These are phyloP conservation scores for Pteropus rufus DNA, from an alignment of 2,797 vertebrate species.

Conservation along the genomic window DNA sequence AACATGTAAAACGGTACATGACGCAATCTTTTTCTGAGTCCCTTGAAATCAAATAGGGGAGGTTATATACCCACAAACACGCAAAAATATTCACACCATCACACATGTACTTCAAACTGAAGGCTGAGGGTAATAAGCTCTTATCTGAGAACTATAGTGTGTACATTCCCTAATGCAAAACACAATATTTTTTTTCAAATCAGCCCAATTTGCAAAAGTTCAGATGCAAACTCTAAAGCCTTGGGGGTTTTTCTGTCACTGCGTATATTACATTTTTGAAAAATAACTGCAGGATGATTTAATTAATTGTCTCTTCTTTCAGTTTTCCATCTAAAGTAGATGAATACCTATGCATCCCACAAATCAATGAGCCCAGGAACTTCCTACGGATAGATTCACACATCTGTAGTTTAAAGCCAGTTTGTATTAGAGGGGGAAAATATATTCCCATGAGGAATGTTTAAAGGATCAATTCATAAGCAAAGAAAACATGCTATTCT, in stretches of 20 bases:
- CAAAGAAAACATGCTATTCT: conserved; percentile 81
- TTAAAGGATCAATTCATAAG: conserved; percentile 80
- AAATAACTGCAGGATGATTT: conserved; percentile 78
- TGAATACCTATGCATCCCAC: conserved; percentile 75
- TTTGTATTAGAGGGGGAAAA: conserved; percentile 66
- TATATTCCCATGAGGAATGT: conserved; percentile 70
- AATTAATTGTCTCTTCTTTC: conserved; percentile 79
- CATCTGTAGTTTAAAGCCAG: conserved; percentile 77
- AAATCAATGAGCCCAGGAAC: conserved; percentile 78
- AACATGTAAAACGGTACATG: fast-evolving
- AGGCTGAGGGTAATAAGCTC: not conserved
- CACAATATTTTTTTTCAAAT: conserved; percentile 36
- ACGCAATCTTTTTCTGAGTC: not conserved
- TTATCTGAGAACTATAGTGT: not conserved
- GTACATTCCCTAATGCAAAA: not conserved
- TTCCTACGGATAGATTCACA: conserved; percentile 77
- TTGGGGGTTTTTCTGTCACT: conserved; percentile 56
- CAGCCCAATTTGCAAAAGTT: conserved; percentile 51
- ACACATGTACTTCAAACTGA: not conserved
- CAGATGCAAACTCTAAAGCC: conserved; percentile 47
- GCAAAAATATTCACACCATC: not conserved
- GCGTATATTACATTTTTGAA: conserved; percentile 75
- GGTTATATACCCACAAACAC: not conserved
- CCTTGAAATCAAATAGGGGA: not conserved
- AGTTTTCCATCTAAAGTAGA: conserved; percentile 70